Evolutionary conservation across 2,797 vertebrate genomes (phyloP).

Genomic region (Babyrousa celebensis): DNA sequence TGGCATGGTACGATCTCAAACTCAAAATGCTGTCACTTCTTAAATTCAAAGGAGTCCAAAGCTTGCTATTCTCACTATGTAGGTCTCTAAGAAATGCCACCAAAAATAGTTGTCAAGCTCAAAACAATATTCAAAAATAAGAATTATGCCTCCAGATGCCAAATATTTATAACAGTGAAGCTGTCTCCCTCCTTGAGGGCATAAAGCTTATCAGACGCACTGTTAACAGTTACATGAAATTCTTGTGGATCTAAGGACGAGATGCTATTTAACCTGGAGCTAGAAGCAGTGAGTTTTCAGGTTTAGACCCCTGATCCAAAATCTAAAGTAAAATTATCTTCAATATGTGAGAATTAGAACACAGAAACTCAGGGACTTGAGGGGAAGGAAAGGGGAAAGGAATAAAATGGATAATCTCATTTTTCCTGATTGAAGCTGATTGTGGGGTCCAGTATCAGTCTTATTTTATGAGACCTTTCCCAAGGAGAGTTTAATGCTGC

Average conservation of each 20-base stretch:
- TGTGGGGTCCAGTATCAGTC: not conserved
- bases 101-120: slow-evolving; percentile 59
- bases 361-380: not conserved
- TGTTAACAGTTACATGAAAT: not conserved
- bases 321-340: slow-evolving; percentile 44
- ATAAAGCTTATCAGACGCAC: slow-evolving; percentile 1
- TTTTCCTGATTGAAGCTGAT: not conserved
- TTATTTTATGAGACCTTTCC: not conserved
- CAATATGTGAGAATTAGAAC: not conserved
- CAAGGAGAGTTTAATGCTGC: not conserved
- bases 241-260: not conserved
- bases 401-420: not conserved
- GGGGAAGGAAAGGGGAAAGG: not conserved
- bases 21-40: slow-evolving; percentile 63
- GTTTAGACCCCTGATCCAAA: slow-evolving; percentile 42
- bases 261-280: not conserved
- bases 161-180: slow-evolving; percentile 73
- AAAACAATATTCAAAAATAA: slow-evolving; percentile 66
- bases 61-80: slow-evolving; percentile 7
- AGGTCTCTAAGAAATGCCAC: slow-evolving; percentile 73
- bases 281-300: slow-evolving; percentile 28
- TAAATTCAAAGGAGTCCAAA: slow-evolving; percentile 18
- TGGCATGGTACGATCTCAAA: slow-evolving; percentile 65
- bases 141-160: slow-evolving; percentile 71
- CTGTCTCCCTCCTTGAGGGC: slow-evolving; percentile 49